Evolutionary conservation across 1,140 invertebrate species (phyloP).

Genomic region (Chrysopa pallens): DNA sequence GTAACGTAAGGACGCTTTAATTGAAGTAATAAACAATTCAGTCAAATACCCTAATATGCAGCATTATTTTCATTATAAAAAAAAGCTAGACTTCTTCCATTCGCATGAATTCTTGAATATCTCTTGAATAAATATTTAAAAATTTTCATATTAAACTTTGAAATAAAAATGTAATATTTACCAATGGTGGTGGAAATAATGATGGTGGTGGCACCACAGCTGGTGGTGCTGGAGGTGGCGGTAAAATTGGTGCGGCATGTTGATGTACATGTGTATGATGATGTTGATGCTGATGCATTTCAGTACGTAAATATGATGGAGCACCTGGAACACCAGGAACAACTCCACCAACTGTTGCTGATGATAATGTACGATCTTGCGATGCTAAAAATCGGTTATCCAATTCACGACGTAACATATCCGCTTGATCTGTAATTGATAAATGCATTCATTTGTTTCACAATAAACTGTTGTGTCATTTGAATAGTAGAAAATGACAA

Average conservation of each 20-base stretch:
- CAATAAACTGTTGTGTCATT: no score
- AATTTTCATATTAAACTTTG: no score
- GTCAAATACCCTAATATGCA: no score
- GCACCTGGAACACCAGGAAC: conserved; percentile 20
- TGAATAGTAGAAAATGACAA: no score
- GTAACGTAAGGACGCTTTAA: no score
- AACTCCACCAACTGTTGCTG: conserved; percentile 11
- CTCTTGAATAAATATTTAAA: no score
- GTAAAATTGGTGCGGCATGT: conserved; percentile 44
- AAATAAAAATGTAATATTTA: conserved; percentile 15
- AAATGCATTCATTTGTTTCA: background rate
- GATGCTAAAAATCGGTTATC: conserved; percentile 77
- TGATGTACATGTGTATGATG: conserved; percentile 84
- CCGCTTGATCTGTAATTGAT: conserved; percentile 43
- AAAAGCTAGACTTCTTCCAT: no score
- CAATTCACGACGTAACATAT: conserved; percentile 75
- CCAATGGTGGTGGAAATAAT: conserved; percentile 40
- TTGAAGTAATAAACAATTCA: no score
- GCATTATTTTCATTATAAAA: no score
- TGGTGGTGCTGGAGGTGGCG: conserved; percentile 31
- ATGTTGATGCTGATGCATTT: conserved; percentile 83
- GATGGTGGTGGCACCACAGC: conserved; percentile 26
- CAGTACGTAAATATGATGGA: conserved; percentile 56
- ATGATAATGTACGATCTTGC: conserved; percentile 36
- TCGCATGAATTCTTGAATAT: no score